These are phyloP conservation scores for Stenodera caucasica DNA, from an alignment of 2,888 invertebrate genomes.

Conservation along the genomic window DNA sequence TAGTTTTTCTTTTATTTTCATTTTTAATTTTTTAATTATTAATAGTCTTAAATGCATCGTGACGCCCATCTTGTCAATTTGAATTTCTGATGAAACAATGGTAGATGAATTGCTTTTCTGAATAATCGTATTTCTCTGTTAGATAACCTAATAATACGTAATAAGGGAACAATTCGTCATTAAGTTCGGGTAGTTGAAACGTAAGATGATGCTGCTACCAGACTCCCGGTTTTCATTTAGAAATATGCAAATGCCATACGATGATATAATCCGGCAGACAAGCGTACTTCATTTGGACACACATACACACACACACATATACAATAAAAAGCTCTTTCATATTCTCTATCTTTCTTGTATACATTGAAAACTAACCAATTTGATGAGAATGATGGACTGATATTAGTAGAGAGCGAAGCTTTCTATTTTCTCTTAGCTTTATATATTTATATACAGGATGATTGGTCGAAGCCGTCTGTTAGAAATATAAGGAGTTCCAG, in stretches of 20 bases:
- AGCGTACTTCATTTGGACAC: conserved; percentile 43
- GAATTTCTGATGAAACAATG: conserved; percentile 37
- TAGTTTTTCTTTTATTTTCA: too few species aligned
- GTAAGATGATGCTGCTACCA: conserved; percentile 26
- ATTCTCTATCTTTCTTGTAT: background rate
- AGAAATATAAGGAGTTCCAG: too few species aligned
- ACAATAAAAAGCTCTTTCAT: background rate
- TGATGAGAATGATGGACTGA: background rate
- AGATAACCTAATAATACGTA: conserved; percentile 45
- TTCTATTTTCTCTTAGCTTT: conserved; percentile 8
- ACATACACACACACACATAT: background rate
- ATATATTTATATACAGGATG: background rate
- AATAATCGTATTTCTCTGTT: conserved; percentile 41
- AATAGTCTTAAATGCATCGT: too few species aligned
- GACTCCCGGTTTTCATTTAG: conserved; percentile 33
- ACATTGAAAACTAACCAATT: background rate
- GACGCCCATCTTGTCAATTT: conserved; percentile 26
- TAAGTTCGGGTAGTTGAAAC: conserved; percentile 40
- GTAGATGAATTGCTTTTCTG: conserved; percentile 38
- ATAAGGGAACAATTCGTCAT: conserved; percentile 46
- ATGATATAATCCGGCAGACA: conserved; percentile 44
- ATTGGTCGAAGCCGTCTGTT: too few species aligned
- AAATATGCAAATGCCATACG: conserved; percentile 44
- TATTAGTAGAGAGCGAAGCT: background rate
- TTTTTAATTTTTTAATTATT: too few species aligned